Percentiles rank a stretch among this genome's conserved stretches.
Evolutionary conservation across 1,140 invertebrate species (phyloP).

Genomic region (Bombus pascuorum): DNA sequence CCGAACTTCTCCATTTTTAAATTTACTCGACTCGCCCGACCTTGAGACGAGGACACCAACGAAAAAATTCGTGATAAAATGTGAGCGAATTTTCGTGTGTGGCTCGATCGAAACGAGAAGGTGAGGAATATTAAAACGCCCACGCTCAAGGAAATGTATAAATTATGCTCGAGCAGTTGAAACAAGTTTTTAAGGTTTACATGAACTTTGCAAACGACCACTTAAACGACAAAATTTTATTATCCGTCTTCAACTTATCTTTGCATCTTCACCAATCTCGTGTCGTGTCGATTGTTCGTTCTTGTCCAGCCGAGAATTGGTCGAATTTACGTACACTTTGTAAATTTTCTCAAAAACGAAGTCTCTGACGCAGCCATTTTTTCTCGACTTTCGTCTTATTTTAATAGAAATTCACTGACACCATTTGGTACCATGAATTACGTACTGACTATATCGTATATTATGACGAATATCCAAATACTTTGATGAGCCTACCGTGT

Average conservation of each 20-base stretch:
- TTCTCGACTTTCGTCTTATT: too few relatives aligned
- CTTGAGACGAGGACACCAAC: background rate
- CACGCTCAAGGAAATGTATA: background rate
- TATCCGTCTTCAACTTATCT: too few relatives aligned
- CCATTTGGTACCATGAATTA: too few relatives aligned
- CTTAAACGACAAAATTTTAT: too few relatives aligned
- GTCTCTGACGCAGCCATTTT: too few relatives aligned
- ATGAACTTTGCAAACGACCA: too few relatives aligned
- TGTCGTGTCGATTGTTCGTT: too few relatives aligned
- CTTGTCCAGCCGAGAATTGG: too few relatives aligned
- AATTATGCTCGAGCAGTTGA: background rate
- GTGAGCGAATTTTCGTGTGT: background rate
- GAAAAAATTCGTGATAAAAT: background rate
- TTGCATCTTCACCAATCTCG: too few relatives aligned
- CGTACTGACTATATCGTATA: background rate
- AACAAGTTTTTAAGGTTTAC: too few relatives aligned
- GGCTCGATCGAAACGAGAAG: background rate
- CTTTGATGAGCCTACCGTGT: background rate
- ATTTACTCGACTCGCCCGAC: background rate
- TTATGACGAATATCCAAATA: background rate
- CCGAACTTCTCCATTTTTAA: background rate
- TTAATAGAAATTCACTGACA: too few relatives aligned
- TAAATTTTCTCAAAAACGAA: background rate
- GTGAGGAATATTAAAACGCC: background rate
- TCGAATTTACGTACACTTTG: background rate